phyloP scores from a whole-genome alignment of 2,888 invertebrate species.

The Fissipunctia ypsillon region DNA sequence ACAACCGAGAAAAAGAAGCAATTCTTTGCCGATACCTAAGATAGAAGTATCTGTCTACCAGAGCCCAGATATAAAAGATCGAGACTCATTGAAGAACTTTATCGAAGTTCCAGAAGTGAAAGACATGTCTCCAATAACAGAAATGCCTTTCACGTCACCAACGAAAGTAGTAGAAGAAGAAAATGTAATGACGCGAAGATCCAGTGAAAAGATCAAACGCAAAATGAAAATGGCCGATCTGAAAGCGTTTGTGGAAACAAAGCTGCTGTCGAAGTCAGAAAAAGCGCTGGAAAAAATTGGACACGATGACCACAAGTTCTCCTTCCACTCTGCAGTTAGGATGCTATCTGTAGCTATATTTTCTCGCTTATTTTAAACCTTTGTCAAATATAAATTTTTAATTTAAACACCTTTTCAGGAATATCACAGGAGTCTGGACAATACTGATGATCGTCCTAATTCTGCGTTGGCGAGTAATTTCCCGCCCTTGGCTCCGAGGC shows the following conservation, averaged over 20 bases:
- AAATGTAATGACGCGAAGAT: constrained; percentile 89
- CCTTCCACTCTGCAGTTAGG: constrained; percentile 89
- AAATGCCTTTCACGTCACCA: constrained; percentile 83
- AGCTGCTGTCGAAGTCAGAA: constrained; percentile 97
- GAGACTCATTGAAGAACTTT: constrained; percentile 93
- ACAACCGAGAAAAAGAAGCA: constrained; percentile 96
- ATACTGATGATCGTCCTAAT: constrained; percentile 94
- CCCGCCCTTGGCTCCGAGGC: constrained; percentile 89
- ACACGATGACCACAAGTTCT: constrained; percentile 93
- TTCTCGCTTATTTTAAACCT: constrained; percentile 65
- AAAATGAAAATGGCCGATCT: constrained; percentile 98
- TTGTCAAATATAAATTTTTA: constrained; percentile 35
- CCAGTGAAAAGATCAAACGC: constrained; percentile 95
- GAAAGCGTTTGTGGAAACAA: constrained; percentile 97
- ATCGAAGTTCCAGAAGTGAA: constrained; percentile 94
- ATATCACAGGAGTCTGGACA: constrained; percentile 95
- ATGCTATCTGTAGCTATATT: constrained; percentile 91
- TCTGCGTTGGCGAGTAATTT: constrained; percentile 93
- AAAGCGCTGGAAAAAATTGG: constrained; percentile 97
- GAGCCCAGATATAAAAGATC: constrained; percentile 93
- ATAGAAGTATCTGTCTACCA: constrained; percentile 97
- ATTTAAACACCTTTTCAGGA: constrained; percentile 90
- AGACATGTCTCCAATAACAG: constrained; percentile 92
- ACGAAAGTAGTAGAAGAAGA: constrained; percentile 84
- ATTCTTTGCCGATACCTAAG: constrained; percentile 98